Conservation (phyloP, 2,888 invertebrate genomes). For the Tetramorium bicarinatum region DNA sequence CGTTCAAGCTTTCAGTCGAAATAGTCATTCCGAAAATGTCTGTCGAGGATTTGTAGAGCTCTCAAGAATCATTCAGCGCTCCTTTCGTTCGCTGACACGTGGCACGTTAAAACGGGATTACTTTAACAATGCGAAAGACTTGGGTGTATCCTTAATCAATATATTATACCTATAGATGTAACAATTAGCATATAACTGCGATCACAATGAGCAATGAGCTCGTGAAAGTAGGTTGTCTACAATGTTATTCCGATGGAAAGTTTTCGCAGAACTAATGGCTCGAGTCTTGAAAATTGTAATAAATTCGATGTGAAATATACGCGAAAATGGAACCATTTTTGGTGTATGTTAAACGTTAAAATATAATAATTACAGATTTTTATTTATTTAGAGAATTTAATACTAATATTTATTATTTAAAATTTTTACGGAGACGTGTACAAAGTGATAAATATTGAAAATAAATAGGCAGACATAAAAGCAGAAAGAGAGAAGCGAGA, state of each 20-base stretch:
- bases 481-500: neutral
- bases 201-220: neutral
- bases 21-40: neutral
- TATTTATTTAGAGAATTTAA: conserved; percentile 1
- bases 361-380: neutral
- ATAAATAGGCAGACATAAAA: neutral
- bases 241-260: neutral
- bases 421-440: neutral
- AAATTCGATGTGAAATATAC: neutral
- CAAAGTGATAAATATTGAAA: conserved; percentile 17
- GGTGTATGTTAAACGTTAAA: neutral
- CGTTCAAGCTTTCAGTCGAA: neutral
- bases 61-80: neutral
- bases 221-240: neutral
- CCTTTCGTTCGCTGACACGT: neutral
- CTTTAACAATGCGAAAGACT: neutral
- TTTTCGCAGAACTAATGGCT: neutral
- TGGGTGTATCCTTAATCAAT: neutral
- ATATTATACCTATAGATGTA: neutral
- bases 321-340: neutral
- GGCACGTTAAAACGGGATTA: neutral
- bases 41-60: neutral
- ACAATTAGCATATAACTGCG: neutral
- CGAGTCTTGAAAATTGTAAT: neutral
- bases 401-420: conserved; percentile 3